Conservation (phyloP, 1,140 invertebrate genomes). For the Subanguina moxae region DNA sequence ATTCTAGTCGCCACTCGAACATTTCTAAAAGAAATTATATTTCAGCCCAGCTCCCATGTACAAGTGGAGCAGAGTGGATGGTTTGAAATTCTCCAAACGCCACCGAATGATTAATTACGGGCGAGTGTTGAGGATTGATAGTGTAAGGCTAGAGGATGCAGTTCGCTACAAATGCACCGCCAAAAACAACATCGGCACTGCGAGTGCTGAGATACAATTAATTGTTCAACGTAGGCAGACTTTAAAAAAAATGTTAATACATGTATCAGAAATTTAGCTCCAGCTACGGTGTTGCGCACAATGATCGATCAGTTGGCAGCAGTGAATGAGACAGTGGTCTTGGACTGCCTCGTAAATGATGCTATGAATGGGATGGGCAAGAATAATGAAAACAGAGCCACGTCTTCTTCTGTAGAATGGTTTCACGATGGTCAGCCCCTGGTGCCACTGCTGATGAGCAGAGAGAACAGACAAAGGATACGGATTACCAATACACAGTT, state of each 20-base stretch:
- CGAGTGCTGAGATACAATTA: constrained; percentile 40
- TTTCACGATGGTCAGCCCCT: constrained; percentile 39
- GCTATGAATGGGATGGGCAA: neutral
- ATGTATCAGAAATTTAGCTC: constrained; percentile 25
- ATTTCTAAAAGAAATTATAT: neutral
- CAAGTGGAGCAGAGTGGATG: constrained; percentile 37
- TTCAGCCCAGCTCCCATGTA: constrained; percentile 41
- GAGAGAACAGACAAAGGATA: constrained; percentile 32
- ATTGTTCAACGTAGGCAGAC: constrained; percentile 41
- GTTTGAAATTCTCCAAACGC: constrained; percentile 24
- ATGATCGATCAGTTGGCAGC: constrained; percentile 32
- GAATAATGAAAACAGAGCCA: neutral
- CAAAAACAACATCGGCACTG: constrained; percentile 30
- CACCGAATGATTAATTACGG: constrained; percentile 43
- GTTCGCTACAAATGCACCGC: constrained; percentile 38
- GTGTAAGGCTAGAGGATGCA: constrained; percentile 29
- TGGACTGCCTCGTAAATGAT: constrained; percentile 26
- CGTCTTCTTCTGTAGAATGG: constrained; percentile 33
- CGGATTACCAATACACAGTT: constrained; percentile 24
- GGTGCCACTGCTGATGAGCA: constrained; percentile 30
- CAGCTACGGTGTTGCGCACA: constrained; percentile 32
- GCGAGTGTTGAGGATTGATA: constrained; percentile 41
- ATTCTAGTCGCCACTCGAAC: too few relatives aligned
- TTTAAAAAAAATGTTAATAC: too few relatives aligned
- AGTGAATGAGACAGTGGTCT: constrained; percentile 19